These are phyloP conservation scores for Harpalus rubripes DNA, from an alignment of 2,888 invertebrate species.

Conservation along the genomic window DNA sequence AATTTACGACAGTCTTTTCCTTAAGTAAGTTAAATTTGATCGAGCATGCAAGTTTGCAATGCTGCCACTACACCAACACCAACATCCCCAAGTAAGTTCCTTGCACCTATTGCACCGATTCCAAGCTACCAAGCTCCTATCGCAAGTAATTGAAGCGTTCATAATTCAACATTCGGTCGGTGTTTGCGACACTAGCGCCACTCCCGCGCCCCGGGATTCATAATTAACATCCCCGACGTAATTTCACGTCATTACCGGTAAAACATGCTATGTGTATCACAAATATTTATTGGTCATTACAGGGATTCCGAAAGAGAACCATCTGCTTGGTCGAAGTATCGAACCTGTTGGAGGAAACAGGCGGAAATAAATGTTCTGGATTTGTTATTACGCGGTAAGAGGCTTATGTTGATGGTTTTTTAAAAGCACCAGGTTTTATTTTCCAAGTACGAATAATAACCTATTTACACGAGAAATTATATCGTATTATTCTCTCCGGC, in stretches of 20 bases:
- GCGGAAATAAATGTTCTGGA: slow-evolving; percentile 36
- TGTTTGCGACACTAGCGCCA: slow-evolving; percentile 45
- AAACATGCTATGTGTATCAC: slow-evolving; percentile 59
- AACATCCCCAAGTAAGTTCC: background rate
- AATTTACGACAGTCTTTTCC: background rate
- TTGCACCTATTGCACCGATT: background rate
- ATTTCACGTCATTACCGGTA: slow-evolving; percentile 59
- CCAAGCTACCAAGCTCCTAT: slow-evolving; percentile 20
- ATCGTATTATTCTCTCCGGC: background rate
- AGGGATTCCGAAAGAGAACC: slow-evolving; percentile 22
- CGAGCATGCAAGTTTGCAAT: slow-evolving; percentile 31
- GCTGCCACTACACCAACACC: background rate
- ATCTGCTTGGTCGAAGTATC: slow-evolving; percentile 43
- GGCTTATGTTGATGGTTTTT: slow-evolving; percentile 52
- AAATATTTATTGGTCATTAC: slow-evolving; percentile 66
- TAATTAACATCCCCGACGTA: slow-evolving; percentile 63
- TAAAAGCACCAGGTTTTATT: slow-evolving; percentile 41
- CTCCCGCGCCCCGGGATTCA: slow-evolving; percentile 50
- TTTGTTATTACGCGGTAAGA: slow-evolving; percentile 47
- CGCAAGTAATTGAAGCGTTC: slow-evolving; percentile 59
- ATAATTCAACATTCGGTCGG: slow-evolving; percentile 60
- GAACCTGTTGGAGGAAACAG: slow-evolving; percentile 20
- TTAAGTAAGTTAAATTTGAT: slow-evolving; percentile 9
- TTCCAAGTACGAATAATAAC: slow-evolving; percentile 38
- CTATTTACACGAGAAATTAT: slow-evolving; percentile 31